Base-by-base conservation (phyloP, 2,797 vertebrate species). In the Sebastes alutus region DNA sequence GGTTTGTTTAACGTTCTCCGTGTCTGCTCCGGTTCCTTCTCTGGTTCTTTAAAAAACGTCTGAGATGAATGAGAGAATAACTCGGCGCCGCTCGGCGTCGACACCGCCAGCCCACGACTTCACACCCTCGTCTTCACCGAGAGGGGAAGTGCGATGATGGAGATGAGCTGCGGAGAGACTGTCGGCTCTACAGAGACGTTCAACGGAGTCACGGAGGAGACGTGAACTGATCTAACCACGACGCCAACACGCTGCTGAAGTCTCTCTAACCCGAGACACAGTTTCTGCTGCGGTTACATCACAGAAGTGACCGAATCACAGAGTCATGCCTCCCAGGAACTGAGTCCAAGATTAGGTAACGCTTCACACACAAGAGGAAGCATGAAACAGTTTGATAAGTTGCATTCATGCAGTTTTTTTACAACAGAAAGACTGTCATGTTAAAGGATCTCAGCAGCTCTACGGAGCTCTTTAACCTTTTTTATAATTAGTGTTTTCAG, bases 31-130 rank as follows among this genome's bases (percentile, higher is more conserved):
- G 4, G 49, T 5, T 58, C 8, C 27, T n/a, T 55, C 52, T 22
- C 52, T 18, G 46, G 46, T 20, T 58, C 25, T 58, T 27, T 27
- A 27, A 58, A 27, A 27, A 16, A 1, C 25, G 22, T 71, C 72
- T 69, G 63, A 79, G 80, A 88, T 90, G 88, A 90, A 86, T 85
- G 89, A 82, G 81, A 18, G 83, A 90, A 84, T 82, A 85, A 85
- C 80, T 81, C 23, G 6, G 69, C 46, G 13, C 16, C 54, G 11
- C 54, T 59, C 14, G 7, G 6, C 25, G 4, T 63, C 63, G 8
- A 59, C 76, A 10, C 42, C 6, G 62, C 22, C 22, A 8, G 76
- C 87, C 89, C 86, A 87, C 52, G 11, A 55, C 52, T 55, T 55
- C 52, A 55, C n/a, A 55, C 52, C 52, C 11, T 55, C 52, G 9